Base-by-base conservation (phyloP, 2,797 vertebrate species). In the Macrochelys suwanniensis region DNA sequence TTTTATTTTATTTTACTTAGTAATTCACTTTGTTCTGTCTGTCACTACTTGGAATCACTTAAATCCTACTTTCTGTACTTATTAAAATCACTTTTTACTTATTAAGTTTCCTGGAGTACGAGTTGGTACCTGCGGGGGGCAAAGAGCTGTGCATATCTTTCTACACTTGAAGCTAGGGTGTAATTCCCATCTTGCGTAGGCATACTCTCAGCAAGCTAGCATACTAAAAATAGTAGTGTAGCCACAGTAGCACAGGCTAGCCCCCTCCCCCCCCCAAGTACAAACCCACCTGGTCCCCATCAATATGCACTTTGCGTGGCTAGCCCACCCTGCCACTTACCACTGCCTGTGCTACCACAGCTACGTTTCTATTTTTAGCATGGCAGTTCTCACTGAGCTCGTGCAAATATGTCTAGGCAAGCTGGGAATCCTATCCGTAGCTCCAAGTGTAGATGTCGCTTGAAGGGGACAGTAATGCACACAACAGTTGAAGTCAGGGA, bases 401-500 rank as follows among this genome's bases (percentile, higher is more conserved):
- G 61, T 17, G 1, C 65, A 21, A 68, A 10, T 37, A 37, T 19
- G 2, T 37, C 3, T 11, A 11, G 21, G 19, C 17, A 68, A 68
- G 10, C n/a, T 37, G n/a, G 65, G 16, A 71, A 42, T 68, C 68
- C 37, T 11, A 65, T 5, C 10, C 68, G 9, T 42, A 42, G n/a
- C 21, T 25, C 21, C 68, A 71, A 42, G 33, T 19, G 33, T 11
- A 21, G 61, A 37, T 16, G 5, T 8, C 10, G 33, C 33, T 68
- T 19, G 61, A 68, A 68, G 9, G 7, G 81, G 76, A 71, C 68
- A 77, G 2, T 16, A 51, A 1, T 6, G 1, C 1, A 47, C 6
- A 0, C 0, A 57, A 11, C 50, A 59, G 42, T 1, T 68, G 25
- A 79, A 82, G 81, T 54, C 4, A 84, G 1, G 1, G 89, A 82